Evolutionary conservation across 2,113 vertebrate species (phyloP).

Genomic region (Etia nguti): DNA sequence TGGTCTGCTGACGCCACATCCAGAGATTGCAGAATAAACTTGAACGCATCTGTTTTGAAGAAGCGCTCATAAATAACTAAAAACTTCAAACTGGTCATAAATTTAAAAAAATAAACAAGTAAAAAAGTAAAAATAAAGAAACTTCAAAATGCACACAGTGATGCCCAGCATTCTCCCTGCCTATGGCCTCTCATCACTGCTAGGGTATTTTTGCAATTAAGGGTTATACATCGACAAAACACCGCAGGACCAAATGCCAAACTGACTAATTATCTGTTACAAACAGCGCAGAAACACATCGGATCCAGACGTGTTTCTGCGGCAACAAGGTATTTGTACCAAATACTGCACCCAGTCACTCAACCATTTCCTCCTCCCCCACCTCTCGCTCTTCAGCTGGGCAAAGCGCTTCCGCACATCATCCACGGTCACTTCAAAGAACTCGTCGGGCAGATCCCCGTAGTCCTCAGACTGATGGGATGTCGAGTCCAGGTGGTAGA

Average conservation of each 20-base stretch:
- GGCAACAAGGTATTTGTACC: neutral
- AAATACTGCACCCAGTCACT: constrained; percentile 5
- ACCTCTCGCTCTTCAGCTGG: constrained; percentile 93
- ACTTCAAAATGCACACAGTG: constrained; percentile 31
- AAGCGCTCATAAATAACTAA: constrained; percentile 41
- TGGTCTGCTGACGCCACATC: constrained; percentile 3
- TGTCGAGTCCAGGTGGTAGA: constrained; percentile 83
- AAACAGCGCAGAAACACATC: constrained; percentile 19
- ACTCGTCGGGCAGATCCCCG: constrained; percentile 84
- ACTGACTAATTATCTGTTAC: constrained; percentile 17
- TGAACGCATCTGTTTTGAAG: constrained; percentile 38
- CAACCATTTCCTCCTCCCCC: constrained; percentile 8
- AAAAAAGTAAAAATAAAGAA: neutral
- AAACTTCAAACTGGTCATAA: constrained; percentile 43
- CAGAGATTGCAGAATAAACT: constrained; percentile 33
- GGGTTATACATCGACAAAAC: constrained; percentile 19
- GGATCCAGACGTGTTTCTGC: constrained; percentile 18
- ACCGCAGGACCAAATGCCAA: constrained; percentile 3
- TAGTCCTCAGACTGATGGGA: constrained; percentile 24
- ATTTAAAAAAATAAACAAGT: neutral
- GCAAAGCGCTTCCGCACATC: constrained; percentile 89
- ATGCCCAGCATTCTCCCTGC: neutral
- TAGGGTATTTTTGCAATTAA: constrained; percentile 53
- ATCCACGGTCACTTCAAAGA: constrained; percentile 94
- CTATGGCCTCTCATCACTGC: constrained; percentile 31